These are phyloP conservation scores for Vespertilio murinus DNA, from an alignment of 2,797 vertebrate genomes.

Conservation along the genomic window DNA sequence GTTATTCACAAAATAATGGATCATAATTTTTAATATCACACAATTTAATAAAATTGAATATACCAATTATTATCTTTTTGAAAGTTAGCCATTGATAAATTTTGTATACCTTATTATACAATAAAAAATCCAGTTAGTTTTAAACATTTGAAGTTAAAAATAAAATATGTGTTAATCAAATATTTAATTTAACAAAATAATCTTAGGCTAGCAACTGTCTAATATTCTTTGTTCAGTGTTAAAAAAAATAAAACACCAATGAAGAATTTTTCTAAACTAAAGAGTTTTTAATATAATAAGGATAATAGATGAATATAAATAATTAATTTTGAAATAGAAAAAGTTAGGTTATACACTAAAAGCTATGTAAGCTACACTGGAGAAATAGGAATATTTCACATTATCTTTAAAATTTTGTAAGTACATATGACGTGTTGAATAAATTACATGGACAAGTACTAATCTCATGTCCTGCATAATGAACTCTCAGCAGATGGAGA, in stretches of 20 bases:
- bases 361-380: not conserved
- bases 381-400: not conserved
- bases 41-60: not conserved
- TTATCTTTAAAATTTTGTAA: not conserved
- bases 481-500: not conserved
- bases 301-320: not conserved
- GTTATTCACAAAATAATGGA: not conserved
- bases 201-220: not conserved
- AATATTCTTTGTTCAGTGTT: not conserved
- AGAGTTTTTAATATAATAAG: not conserved
- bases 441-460: not conserved
- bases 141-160: not conserved
- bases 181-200: not conserved
- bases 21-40: not conserved
- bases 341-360: not conserved
- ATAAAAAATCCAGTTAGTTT: not conserved
- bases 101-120: not conserved
- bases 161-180: not conserved
- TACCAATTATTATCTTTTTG: not conserved
- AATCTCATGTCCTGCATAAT: not conserved
- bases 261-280: not conserved
- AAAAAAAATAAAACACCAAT: constrained; percentile 4
- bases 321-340: not conserved
- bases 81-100: not conserved
- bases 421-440: not conserved